Conservation (phyloP, 2,888 invertebrate species). For the Dryobota labecula region DNA sequence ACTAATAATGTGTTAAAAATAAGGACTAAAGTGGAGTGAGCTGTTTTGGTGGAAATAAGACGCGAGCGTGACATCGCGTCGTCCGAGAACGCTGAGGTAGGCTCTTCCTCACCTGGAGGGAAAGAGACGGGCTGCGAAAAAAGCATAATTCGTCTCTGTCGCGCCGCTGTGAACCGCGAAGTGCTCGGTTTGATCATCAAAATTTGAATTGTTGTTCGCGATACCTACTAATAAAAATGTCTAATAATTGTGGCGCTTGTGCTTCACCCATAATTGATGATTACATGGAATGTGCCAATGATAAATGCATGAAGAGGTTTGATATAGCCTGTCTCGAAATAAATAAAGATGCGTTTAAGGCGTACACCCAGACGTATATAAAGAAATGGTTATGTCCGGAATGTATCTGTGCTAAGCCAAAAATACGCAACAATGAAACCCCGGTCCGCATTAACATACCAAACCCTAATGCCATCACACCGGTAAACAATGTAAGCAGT, state of each 20-base stretch:
- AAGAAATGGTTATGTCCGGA: neutral
- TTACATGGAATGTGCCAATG: slow-evolving; percentile 24
- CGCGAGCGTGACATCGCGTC: neutral
- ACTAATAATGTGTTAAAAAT: neutral
- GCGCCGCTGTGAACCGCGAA: neutral
- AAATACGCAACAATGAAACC: neutral
- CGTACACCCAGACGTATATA: neutral
- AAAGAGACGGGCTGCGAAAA: slow-evolving; percentile 6
- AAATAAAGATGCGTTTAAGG: neutral
- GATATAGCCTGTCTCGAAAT: slow-evolving; percentile 14
- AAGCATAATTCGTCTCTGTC: neutral
- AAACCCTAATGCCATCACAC: neutral
- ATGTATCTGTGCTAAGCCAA: neutral
- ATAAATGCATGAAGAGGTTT: slow-evolving; percentile 14
- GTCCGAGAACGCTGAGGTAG: neutral
- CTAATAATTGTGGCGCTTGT: no score
- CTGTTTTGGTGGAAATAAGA: slow-evolving; percentile 7
- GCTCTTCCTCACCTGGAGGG: neutral
- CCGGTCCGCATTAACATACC: neutral
- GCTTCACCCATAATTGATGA: neutral
- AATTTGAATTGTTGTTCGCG: neutral
- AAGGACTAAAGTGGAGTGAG: neutral
- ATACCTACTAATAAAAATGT: neutral
- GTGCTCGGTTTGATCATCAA: neutral
- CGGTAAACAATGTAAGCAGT: neutral